Evolutionary conservation across 2,113 vertebrate genomes (phyloP).

Genomic region (Aplodontia rufa): DNA sequence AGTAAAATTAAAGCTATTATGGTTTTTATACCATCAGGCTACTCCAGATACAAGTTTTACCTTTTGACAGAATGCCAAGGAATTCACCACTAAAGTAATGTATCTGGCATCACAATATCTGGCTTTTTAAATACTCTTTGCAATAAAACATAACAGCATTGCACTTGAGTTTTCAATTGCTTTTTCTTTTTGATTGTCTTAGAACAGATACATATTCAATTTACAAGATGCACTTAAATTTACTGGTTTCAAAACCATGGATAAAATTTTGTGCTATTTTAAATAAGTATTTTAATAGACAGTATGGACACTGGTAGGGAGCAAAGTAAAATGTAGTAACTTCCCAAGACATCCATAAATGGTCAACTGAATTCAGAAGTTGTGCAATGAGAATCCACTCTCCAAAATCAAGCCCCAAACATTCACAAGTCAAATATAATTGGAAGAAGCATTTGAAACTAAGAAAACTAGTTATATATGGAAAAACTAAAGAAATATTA

Average conservation of each 20-base stretch:
- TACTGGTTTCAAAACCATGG: constrained; percentile 49
- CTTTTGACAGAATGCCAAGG: constrained; percentile 61
- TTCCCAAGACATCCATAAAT: constrained; percentile 57
- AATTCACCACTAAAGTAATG: constrained; percentile 58
- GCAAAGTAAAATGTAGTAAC: neutral
- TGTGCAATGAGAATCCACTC: constrained; percentile 44
- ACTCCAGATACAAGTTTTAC: constrained; percentile 48
- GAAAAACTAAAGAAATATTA: constrained; percentile 72
- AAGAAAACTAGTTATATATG: constrained; percentile 63
- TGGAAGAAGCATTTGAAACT: constrained; percentile 46
- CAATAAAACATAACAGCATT: constrained; percentile 49
- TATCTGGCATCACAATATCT: constrained; percentile 65
- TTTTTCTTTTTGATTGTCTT: constrained; percentile 61
- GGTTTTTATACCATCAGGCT: constrained; percentile 22
- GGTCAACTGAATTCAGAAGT: constrained; percentile 53
- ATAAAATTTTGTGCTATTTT: constrained; percentile 49
- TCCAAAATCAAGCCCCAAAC: constrained; percentile 32
- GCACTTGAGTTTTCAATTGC: constrained; percentile 59
- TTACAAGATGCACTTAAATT: constrained; percentile 59
- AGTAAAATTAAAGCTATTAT: constrained; percentile 44
- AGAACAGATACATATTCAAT: constrained; percentile 49
- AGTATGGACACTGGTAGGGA: constrained; percentile 29
- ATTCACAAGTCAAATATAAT: constrained; percentile 64
- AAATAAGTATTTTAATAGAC: constrained; percentile 51
- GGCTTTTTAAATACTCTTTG: constrained; percentile 61